Base-by-base conservation (phyloP, 1,140 invertebrate genomes). In the Lasioglossum baleicum region DNA sequence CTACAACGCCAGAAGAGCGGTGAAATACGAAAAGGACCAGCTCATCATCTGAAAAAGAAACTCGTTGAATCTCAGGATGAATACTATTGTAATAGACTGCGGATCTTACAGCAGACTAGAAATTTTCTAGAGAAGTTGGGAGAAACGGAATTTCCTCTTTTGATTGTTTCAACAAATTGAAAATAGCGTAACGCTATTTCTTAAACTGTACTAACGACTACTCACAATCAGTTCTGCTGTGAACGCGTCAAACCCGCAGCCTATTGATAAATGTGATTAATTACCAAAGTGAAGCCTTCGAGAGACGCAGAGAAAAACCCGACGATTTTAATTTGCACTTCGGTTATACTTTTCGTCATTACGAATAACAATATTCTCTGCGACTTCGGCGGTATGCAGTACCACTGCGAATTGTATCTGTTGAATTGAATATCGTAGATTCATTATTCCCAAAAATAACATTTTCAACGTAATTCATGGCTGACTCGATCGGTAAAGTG, bases 1-100 rank as follows among this genome's bases (percentile, higher is more conserved):
- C 15, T 7, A 20, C 31, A 68, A 13, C 20, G 73, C 75, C 68
- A 48, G 69, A 0, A 81, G 22, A 7, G 75, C 65, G n/a, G 79
- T 56, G 31, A 75, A 80, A 17, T 75, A 80, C 26, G 72, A 80
- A 40, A 80, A 66, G 8, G 72, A 68, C 15, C 63, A 6, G 42
- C 65, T 75, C 26, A 35, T 48, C 11, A 80, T 63, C 60, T 63
- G 60, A 31, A 63, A 63, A 3, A 31, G 26, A 63, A 5, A 31
- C 10, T 31, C 31, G 8, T 63, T 15, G 15, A 6, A 17, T 56
- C 15, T 26, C 26, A 26, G 26, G 26, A 26, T 26, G 26, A 26
- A 26, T 26, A 26, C 26, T 26, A 26, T 26, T 26, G 26, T 26
- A 26, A 26, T 53, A 15, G 15, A 53, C 51, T 1, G 51, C 5